A percentile compares a stretch with the other conserved stretches of the same genome.
Conservation (phyloP, 2,888 invertebrate species). For the Calephelis perditalis region DNA sequence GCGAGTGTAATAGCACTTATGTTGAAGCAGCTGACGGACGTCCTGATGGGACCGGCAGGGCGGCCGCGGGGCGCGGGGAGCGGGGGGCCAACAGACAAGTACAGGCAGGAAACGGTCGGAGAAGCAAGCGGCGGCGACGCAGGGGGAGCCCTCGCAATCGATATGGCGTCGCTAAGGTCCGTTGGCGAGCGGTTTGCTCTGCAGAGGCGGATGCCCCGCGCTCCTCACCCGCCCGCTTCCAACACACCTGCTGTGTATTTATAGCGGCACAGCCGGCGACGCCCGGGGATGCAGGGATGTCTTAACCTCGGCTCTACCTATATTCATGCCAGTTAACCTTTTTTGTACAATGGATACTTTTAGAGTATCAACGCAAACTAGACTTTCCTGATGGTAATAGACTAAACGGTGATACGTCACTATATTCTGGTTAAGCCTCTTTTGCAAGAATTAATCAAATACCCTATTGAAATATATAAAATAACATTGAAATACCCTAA, state of each 20-base stretch:
- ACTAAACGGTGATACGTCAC: too few species aligned
- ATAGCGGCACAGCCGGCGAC: slow-evolving; percentile 63
- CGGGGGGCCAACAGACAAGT: slow-evolving; percentile 47
- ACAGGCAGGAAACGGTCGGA: slow-evolving; percentile 70
- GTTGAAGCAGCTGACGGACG: slow-evolving; percentile 61
- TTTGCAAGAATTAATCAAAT: too few species aligned
- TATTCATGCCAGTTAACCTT: slow-evolving; percentile 1
- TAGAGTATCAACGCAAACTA: too few species aligned
- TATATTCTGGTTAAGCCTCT: too few species aligned
- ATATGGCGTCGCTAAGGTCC: slow-evolving; percentile 79
- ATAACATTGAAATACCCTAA: too few species aligned
- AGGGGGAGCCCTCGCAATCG: slow-evolving; percentile 78
- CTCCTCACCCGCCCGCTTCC: slow-evolving; percentile 49
- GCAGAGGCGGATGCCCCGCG: slow-evolving; percentile 73
- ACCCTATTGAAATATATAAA: too few species aligned
- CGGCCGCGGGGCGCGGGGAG: slow-evolving; percentile 37
- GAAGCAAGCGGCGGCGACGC: slow-evolving; percentile 73
- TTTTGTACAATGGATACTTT: too few species aligned
- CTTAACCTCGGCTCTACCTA: slow-evolving; percentile 40
- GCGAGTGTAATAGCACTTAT: slow-evolving; percentile 38
- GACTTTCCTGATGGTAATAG: too few species aligned
- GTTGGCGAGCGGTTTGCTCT: slow-evolving; percentile 72
- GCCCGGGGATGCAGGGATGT: slow-evolving; percentile 69
- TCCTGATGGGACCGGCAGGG: slow-evolving; percentile 45
- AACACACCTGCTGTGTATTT: slow-evolving; percentile 76